Percentiles rank a stretch among this genome's conserved stretches.
These are phyloP conservation scores for Balaenoptera acutorostrata DNA, from an alignment of 2,113 vertebrate species.

Conservation along the genomic window DNA sequence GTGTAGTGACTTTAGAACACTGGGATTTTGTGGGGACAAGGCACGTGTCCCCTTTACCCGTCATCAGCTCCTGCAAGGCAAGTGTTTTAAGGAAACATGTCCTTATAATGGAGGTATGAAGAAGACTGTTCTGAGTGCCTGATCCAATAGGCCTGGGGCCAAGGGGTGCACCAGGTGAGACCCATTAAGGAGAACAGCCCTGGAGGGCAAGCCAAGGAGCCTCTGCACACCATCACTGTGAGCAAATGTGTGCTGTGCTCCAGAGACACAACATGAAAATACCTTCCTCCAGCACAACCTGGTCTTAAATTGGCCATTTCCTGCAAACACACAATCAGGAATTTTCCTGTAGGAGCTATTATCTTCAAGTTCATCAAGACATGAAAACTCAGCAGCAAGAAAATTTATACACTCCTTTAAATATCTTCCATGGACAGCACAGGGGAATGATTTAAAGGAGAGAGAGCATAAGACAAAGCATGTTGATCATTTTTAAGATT, in stretches of 20 bases:
- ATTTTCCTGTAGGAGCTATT: background rate
- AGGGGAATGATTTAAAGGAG: background rate
- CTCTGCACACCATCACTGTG: background rate
- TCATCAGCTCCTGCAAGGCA: background rate
- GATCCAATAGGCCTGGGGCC: background rate
- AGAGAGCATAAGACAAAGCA: background rate
- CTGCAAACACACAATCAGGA: background rate
- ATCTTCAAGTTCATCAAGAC: background rate
- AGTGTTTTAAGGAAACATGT: background rate
- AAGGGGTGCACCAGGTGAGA: background rate
- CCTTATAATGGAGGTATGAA: background rate
- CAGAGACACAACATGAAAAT: background rate
- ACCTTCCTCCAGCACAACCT: background rate
- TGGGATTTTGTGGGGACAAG: background rate
- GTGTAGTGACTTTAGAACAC: background rate
- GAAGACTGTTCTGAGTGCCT: background rate
- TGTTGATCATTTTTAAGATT: background rate
- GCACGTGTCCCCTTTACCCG: background rate
- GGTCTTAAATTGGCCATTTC: background rate
- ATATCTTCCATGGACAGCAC: background rate
- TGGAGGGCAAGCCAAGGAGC: background rate
- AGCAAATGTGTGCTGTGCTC: background rate
- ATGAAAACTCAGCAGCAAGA: background rate
- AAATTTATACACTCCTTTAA: background rate
- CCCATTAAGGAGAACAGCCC: background rate